Base-by-base conservation (phyloP, 1,140 invertebrate species). In the Mactra quadrangularis region DNA sequence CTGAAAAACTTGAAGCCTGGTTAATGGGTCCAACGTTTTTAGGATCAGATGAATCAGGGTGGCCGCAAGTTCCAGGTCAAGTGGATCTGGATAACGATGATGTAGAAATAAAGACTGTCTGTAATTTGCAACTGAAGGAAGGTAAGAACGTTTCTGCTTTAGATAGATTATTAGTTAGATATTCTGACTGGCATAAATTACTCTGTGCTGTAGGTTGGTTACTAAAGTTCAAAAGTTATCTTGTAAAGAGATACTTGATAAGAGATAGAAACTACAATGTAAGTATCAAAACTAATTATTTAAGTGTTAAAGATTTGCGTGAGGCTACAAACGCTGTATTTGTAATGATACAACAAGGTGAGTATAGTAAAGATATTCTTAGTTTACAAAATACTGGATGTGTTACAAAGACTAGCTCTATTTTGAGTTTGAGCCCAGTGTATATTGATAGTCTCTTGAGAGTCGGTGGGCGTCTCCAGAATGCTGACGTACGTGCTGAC, bases 11-110 rank as follows among this genome's bases (percentile, higher is more conserved):
- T 19, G 25, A 9, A 29, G 41, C 4, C 1, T 85, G 83, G 85
- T 31, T 85, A 17, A 41, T 53, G 17, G 83, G 85, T 15, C 85
- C 78, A 35, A 55, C 78, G n/a, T 85, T 87, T 35, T 35, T 85
- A 33, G 15, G 15, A 41, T 35, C 1, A 31, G 50, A 62, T 55
- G n/a, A 31, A 13, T 35, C 64, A n/a, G 11, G 62, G 4, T 83
- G 84, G 82, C 55, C 57, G 9, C 33, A 52, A 45, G 13, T 31
- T 17, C 33, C 33, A 75, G 13, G n/a, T 11, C 33, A 17, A 25
- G 41, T 45, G 19, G 29, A 3, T 7, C 3, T 60, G 41, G 15
- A n/a, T n/a, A 55, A 60, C 19, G 45, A 60, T 75, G 72, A 60
- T 31, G 6, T 22, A 41, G 52, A 60, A 45, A 11, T 82, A 25